These are phyloP conservation scores for Aegithalos caudatus DNA, from an alignment of 2,113 vertebrate genomes.

Conservation along the genomic window DNA sequence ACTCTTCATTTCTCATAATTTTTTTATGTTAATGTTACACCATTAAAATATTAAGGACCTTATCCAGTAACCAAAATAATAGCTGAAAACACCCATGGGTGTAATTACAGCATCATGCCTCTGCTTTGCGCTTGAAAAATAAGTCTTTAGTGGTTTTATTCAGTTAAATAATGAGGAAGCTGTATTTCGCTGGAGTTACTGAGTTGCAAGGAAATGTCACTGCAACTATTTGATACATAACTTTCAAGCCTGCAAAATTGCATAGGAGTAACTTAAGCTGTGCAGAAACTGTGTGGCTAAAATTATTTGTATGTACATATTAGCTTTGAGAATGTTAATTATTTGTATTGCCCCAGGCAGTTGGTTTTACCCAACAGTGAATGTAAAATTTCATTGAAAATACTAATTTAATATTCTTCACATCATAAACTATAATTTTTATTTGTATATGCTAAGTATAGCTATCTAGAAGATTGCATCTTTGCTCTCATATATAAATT, in stretches of 20 bases:
- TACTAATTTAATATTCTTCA: neutral
- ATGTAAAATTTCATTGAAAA: neutral
- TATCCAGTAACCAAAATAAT: neutral
- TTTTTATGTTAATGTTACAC: neutral
- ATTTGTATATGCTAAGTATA: neutral
- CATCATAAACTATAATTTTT: neutral
- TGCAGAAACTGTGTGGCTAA: neutral
- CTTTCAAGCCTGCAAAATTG: neutral
- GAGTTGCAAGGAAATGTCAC: neutral
- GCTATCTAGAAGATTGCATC: neutral
- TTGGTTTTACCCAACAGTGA: neutral
- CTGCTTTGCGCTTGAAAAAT: neutral
- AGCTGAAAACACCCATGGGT: neutral
- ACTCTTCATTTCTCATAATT: neutral
- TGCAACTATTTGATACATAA: neutral
- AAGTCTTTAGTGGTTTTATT: neutral
- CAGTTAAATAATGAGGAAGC: neutral
- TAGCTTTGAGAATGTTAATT: neutral
- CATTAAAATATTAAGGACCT: neutral
- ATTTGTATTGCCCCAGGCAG: neutral
- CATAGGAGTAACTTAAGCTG: neutral
- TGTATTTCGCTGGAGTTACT: neutral
- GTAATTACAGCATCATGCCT: neutral
- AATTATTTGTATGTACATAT: neutral
- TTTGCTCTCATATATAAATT: neutral